phyloP scores from a whole-genome alignment of 2,113 vertebrate genomes.

The Trematomus loennbergii region DNA sequence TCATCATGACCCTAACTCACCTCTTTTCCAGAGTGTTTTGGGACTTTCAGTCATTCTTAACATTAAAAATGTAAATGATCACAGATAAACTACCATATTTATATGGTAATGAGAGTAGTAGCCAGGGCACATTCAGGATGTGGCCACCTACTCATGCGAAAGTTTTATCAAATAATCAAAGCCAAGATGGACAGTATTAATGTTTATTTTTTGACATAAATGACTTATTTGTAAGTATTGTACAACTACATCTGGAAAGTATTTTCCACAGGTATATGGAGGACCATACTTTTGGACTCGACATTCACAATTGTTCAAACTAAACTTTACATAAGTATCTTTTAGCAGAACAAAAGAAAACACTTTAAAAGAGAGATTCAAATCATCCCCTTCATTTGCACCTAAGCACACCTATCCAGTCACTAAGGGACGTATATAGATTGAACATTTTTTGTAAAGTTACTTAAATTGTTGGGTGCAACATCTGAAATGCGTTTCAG shows the following conservation, averaged over 20 bases:
- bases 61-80: conserved; percentile 19
- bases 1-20: conserved; percentile 28
- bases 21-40: conserved; percentile 26
- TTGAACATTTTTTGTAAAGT: neutral
- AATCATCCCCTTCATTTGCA: neutral
- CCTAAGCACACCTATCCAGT: neutral
- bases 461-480: neutral
- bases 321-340: neutral
- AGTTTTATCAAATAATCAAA: conserved; percentile 6
- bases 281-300: neutral
- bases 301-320: neutral
- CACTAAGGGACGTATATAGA: neutral
- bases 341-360: neutral
- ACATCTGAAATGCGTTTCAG: neutral
- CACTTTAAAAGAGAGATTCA: neutral
- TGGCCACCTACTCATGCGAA: neutral
- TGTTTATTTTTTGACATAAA: neutral
- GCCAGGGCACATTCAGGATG: neutral
- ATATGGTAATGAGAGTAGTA: conserved; percentile 23
- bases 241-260: neutral
- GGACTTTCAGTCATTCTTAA: conserved; percentile 10
- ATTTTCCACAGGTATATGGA: neutral
- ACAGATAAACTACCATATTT: conserved; percentile 22
- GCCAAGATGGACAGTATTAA: neutral
- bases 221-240: neutral